These are phyloP conservation scores for Flabesymbios commensalis DNA, from an alignment of 2,888 invertebrate species.

Conservation along the genomic window DNA sequence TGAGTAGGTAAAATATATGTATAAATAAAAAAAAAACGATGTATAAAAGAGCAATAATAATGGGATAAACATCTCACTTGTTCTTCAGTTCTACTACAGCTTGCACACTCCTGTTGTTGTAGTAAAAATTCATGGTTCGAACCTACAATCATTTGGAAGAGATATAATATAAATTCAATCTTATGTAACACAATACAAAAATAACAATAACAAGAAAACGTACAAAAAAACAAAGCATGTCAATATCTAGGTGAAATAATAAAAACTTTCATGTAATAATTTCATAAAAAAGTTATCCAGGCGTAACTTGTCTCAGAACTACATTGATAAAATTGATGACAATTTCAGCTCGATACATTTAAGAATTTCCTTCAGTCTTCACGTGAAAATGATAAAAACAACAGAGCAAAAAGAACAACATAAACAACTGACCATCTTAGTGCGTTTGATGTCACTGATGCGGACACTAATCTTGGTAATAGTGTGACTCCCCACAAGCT, in stretches of 20 bases:
- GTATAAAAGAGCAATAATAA: not conserved
- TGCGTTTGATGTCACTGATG: constrained; percentile 92
- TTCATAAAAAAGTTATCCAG: too few relatives aligned
- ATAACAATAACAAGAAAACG: not conserved
- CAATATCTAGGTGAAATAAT: too few relatives aligned
- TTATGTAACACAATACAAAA: not conserved
- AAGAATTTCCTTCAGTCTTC: too few relatives aligned
- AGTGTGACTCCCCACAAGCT: constrained; percentile 91
- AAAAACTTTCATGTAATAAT: too few relatives aligned
- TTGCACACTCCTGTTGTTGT: constrained; percentile 90
- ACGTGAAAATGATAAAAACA: too few relatives aligned
- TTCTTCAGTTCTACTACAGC: constrained; percentile 97
- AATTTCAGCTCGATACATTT: too few relatives aligned
- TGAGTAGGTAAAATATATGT: not conserved
- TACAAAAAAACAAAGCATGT: not conserved
- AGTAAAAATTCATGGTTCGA: constrained; percentile 91
- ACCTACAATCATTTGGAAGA: constrained; percentile 59
- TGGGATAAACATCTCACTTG: constrained; percentile 63
- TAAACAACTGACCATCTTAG: constrained; percentile 86
- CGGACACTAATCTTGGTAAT: constrained; percentile 91
- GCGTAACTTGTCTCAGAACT: too few relatives aligned
- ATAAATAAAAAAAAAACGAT: not conserved
- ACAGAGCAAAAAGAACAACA: too few relatives aligned
- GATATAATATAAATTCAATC: not conserved
- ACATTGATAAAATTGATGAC: too few relatives aligned